A percentile compares a stretch with the other conserved stretches of the same genome.
These are phyloP conservation scores for Pseudanteris insignis DNA, from an alignment of 2,888 invertebrate species.

Conservation along the genomic window DNA sequence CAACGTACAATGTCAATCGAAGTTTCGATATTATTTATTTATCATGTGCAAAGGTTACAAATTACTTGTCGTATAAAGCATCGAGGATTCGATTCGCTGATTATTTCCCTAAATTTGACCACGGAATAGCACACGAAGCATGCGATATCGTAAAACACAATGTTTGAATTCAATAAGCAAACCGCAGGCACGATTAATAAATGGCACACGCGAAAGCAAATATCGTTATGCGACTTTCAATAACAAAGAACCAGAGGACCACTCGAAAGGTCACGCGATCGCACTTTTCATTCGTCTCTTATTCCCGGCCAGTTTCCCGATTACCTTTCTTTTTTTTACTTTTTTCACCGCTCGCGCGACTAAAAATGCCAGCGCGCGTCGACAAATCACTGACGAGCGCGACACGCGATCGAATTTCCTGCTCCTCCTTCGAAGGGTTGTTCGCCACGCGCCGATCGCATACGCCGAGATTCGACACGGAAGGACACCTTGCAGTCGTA, in stretches of 20 bases:
- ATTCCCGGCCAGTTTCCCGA: conserved; percentile 17
- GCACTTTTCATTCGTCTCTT: conserved; percentile 16
- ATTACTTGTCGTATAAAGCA: no score
- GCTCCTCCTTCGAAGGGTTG: conserved; percentile 46
- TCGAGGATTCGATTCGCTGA: no score
- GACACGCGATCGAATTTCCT: conserved; percentile 62
- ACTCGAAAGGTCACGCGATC: conserved; percentile 58
- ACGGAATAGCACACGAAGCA: no score
- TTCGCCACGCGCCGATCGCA: no score
- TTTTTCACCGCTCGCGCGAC: conserved; percentile 32
- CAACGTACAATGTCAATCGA: no score
- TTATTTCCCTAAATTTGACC: neutral
- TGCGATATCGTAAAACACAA: neutral
- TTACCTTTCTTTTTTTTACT: conserved; percentile 41
- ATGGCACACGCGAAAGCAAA: conserved; percentile 23
- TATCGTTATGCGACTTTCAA: no score
- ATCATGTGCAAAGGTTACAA: no score
- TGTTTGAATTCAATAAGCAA: conserved; percentile 1
- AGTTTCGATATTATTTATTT: no score
- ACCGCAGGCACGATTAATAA: conserved; percentile 16
- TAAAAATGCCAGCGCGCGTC: conserved; percentile 44
- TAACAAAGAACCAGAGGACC: conserved; percentile 56
- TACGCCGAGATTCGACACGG: conserved; percentile 36
- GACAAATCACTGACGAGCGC: conserved; percentile 58
- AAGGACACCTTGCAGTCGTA: conserved; percentile 16